Evolutionary conservation across 2,888 invertebrate genomes (phyloP).

Genomic region (Dasypolia templi): DNA sequence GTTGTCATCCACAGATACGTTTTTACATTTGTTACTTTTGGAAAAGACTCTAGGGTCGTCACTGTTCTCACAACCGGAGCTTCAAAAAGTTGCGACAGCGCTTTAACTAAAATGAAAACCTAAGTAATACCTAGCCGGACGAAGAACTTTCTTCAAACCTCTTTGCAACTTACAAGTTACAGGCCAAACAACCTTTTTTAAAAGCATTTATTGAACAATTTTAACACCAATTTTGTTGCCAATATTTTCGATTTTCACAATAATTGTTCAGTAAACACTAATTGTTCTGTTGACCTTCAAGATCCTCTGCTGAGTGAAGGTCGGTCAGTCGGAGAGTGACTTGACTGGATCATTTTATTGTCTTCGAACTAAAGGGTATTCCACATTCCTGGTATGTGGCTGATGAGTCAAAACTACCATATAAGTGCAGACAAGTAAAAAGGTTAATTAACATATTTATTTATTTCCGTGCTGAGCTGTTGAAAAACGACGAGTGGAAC

Average conservation of each 20-base stretch:
- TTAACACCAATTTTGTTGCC: conserved; percentile 6
- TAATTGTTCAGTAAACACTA: conserved; percentile 33
- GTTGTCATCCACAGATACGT: too few relatives aligned
- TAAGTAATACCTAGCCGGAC: not conserved
- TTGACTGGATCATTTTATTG: conserved; percentile 45
- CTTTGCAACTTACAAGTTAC: not conserved
- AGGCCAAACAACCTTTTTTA: not conserved
- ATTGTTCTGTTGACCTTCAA: conserved; percentile 43
- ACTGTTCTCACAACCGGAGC: too few relatives aligned
- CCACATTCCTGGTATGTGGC: conserved; percentile 53
- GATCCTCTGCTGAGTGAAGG: conserved; percentile 50
- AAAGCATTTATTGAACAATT: not conserved
- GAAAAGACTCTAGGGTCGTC: too few relatives aligned
- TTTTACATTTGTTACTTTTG: too few relatives aligned
- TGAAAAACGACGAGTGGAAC: conserved; percentile 1
- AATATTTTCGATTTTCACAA: conserved; percentile 13
- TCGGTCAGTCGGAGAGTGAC: conserved; percentile 34
- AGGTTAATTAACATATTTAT: conserved; percentile 44
- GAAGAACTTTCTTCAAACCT: too few relatives aligned
- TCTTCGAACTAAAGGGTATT: conserved; percentile 53
- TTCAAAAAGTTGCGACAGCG: not conserved
- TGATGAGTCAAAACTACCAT: conserved; percentile 34
- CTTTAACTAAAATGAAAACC: not conserved
- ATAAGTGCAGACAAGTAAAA: conserved; percentile 2
- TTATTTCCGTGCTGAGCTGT: conserved; percentile 38